Conservation (phyloP, 2,888 invertebrate species). For the Cetonia aurata region DNA sequence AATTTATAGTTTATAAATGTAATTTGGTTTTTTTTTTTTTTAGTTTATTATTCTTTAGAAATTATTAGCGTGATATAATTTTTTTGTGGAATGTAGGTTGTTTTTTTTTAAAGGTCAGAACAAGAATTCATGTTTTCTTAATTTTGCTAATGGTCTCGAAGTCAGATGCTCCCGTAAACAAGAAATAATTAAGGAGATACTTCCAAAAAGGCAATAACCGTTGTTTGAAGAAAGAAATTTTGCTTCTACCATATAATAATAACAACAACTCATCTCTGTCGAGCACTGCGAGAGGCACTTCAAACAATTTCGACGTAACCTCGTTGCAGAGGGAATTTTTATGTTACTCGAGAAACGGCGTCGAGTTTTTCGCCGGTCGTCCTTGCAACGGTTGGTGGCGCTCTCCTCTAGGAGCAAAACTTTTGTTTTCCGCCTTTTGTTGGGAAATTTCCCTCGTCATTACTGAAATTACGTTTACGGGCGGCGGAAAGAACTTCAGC, state of each 20-base stretch:
- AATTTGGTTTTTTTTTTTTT: too few relatives aligned
- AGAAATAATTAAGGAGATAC: background rate
- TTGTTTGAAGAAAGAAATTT: conserved; percentile 1
- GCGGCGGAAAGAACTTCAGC: conserved; percentile 21
- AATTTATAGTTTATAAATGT: too few relatives aligned
- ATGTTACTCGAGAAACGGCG: conserved; percentile 19
- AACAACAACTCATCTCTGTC: background rate
- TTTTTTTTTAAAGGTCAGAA: too few relatives aligned
- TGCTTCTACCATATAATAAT: conserved; percentile 6
- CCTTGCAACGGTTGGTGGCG: background rate
- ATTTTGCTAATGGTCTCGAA: too few relatives aligned
- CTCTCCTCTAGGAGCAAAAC: conserved; percentile 11
- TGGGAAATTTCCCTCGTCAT: conserved; percentile 26
- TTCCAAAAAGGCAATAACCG: conserved; percentile 22
- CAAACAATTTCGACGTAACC: conserved; percentile 31
- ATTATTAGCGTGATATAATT: too few relatives aligned
- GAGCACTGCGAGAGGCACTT: conserved; percentile 18
- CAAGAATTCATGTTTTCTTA: too few relatives aligned
- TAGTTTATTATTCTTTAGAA: too few relatives aligned
- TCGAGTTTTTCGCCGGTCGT: conserved; percentile 25
- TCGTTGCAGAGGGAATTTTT: conserved; percentile 24
- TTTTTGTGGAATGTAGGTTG: too few relatives aligned
- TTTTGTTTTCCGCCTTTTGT: conserved; percentile 34
- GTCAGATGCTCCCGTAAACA: background rate
- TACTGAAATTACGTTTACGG: conserved; percentile 26